Percentiles rank a stretch among this genome's conserved stretches.
Conservation (phyloP, 2,797 vertebrate species). For the Anas georgica region DNA sequence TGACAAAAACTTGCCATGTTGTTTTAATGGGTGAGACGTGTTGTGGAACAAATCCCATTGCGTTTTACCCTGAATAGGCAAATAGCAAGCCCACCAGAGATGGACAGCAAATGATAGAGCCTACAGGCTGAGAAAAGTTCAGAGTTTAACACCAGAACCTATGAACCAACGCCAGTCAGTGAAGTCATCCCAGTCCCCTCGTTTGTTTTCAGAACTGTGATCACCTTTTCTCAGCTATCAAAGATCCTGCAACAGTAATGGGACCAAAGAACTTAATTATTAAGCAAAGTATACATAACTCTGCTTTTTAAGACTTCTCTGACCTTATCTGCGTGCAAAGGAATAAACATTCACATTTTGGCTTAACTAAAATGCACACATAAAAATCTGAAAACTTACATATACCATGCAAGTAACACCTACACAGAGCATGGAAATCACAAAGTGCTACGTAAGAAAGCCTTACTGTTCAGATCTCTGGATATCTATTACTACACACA, state of each 20-base stretch:
- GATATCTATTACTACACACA: not conserved
- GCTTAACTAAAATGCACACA: not conserved
- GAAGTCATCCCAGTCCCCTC: not conserved
- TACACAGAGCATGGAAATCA: not conserved
- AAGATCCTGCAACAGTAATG: not conserved
- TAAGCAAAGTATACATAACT: not conserved
- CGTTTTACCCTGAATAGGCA: rapidly evolving
- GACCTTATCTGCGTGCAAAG: not conserved
- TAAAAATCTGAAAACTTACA: not conserved
- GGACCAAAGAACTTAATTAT: not conserved
- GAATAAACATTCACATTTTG: not conserved
- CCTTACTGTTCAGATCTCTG: not conserved
- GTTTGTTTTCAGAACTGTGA: not conserved
- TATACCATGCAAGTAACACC: not conserved
- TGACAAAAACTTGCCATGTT: not conserved
- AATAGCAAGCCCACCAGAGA: not conserved
- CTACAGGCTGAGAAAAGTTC: not conserved
- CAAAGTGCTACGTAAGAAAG: not conserved
- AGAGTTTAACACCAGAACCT: not conserved
- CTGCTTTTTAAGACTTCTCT: not conserved
- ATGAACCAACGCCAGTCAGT: not conserved
- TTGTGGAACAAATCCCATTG: not conserved
- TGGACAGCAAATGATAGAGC: not conserved
- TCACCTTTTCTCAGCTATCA: not conserved
- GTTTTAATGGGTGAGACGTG: not conserved